These are phyloP conservation scores for Triops cancriformis DNA, from an alignment of 1,140 invertebrate genomes.

Conservation along the genomic window DNA sequence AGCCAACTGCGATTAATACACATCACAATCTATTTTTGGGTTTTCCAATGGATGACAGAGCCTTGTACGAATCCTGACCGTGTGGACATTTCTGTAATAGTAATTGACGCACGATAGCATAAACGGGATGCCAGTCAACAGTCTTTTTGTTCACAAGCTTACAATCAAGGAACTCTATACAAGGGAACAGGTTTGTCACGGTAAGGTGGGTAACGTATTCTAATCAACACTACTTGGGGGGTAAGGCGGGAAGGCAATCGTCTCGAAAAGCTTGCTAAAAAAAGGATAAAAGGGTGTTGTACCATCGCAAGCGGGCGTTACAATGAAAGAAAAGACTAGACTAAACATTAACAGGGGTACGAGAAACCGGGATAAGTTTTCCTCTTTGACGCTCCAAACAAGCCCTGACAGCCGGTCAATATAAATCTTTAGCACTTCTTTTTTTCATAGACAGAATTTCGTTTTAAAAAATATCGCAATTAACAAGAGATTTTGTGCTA, in stretches of 20 bases:
- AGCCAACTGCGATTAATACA: constrained; percentile 13
- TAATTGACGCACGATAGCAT: neutral
- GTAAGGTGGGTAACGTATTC: neutral
- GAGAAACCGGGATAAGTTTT: neutral
- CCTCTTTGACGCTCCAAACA: neutral
- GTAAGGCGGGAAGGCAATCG: neutral
- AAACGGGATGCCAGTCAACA: neutral
- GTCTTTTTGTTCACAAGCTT: neutral
- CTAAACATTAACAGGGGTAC: constrained; percentile 2
- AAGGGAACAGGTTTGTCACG: neutral
- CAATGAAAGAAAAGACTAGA: constrained; percentile 14
- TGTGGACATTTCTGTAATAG: neutral
- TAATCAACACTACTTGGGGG: neutral
- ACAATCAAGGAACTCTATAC: neutral
- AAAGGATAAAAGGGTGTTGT: neutral
- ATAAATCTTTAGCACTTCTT: neutral
- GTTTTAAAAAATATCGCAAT: neutral
- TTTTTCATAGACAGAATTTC: neutral
- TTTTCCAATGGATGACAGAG: neutral
- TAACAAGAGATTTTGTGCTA: constrained; percentile 6
- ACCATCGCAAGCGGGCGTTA: neutral
- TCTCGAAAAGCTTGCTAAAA: neutral
- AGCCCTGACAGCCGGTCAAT: neutral
- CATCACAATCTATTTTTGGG: constrained; percentile 3
- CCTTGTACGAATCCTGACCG: neutral